phyloP scores from a whole-genome alignment of 2,888 invertebrate genomes.

The Athalia circularis region DNA sequence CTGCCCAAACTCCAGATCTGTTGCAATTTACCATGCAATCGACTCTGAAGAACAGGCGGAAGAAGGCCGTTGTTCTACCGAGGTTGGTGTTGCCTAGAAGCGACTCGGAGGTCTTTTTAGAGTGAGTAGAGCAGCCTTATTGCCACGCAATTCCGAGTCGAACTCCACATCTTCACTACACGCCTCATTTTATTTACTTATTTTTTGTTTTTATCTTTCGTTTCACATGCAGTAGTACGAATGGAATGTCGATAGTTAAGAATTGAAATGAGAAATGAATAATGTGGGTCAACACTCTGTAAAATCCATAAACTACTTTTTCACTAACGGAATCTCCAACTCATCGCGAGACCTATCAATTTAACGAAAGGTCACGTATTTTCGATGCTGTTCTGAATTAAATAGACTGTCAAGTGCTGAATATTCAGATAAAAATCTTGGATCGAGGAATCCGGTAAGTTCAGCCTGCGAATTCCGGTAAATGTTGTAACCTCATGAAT shows the following conservation, averaged over 20 bases:
- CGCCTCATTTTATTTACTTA: neutral
- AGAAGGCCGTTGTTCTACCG: slow-evolving; percentile 84
- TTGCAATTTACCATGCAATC: slow-evolving; percentile 76
- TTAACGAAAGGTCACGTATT: too few relatives aligned
- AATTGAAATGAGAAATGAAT: too few relatives aligned
- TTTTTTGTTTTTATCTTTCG: neutral
- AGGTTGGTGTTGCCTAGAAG: slow-evolving; percentile 85
- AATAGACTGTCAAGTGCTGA: neutral
- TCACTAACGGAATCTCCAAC: too few relatives aligned
- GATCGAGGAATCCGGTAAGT: too few relatives aligned
- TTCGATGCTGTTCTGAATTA: neutral
- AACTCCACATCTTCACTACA: neutral
- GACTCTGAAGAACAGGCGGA: slow-evolving; percentile 79
- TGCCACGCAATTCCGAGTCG: neutral
- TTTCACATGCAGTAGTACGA: too few relatives aligned
- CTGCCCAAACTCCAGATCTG: slow-evolving; percentile 82
- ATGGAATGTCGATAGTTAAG: too few relatives aligned
- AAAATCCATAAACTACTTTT: too few relatives aligned
- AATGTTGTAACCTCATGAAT: too few relatives aligned
- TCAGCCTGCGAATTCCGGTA: too few relatives aligned
- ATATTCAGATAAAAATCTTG: neutral
- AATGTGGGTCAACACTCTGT: too few relatives aligned
- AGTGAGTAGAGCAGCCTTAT: slow-evolving; percentile 75
- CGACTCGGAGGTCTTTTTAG: slow-evolving; percentile 82
- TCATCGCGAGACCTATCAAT: too few relatives aligned